Evolutionary conservation across 1,140 invertebrate species (phyloP).

Genomic region (Philopotamus ludificatus): DNA sequence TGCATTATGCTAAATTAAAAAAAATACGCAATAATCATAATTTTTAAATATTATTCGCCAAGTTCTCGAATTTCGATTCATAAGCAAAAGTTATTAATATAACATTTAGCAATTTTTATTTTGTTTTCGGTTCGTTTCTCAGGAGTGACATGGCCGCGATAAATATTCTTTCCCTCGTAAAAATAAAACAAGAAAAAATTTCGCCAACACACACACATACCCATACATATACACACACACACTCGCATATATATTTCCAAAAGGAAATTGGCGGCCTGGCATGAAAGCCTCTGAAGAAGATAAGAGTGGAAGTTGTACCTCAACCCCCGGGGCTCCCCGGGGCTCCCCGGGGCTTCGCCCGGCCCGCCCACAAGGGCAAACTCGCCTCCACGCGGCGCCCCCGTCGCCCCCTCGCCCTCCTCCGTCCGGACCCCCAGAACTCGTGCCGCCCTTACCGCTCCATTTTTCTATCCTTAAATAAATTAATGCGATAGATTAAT

Average conservation of each 20-base stretch:
- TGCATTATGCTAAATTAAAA: too few relatives aligned
- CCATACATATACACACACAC: too few relatives aligned
- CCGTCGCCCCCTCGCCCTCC: conserved; percentile 6
- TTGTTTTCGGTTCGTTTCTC: too few relatives aligned
- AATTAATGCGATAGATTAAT: conserved; percentile 29
- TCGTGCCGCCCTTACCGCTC: conserved; percentile 21
- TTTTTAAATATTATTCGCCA: too few relatives aligned
- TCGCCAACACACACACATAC: too few relatives aligned
- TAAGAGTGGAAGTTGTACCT: conserved; percentile 19
- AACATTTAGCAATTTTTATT: too few relatives aligned
- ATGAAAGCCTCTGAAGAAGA: conserved; percentile 24
- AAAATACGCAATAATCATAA: too few relatives aligned
- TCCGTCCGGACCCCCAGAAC: conserved; percentile 3
- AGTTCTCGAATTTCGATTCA: too few relatives aligned
- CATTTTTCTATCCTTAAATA: conserved; percentile 35
- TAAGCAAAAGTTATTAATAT: too few relatives aligned
- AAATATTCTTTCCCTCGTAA: too few relatives aligned
- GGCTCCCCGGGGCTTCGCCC: conserved; percentile 13
- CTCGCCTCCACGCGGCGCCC: conserved; percentile 7
- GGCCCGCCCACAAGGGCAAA: conserved; percentile 17
- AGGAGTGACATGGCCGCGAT: too few relatives aligned
- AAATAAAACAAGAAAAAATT: too few relatives aligned
- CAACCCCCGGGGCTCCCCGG: conserved; percentile 15
- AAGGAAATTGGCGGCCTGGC: conserved; percentile 10
- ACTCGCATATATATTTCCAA: conserved; percentile 13